phyloP scores from a whole-genome alignment of 1,140 invertebrate species.

The Anastrepha ludens region DNA sequence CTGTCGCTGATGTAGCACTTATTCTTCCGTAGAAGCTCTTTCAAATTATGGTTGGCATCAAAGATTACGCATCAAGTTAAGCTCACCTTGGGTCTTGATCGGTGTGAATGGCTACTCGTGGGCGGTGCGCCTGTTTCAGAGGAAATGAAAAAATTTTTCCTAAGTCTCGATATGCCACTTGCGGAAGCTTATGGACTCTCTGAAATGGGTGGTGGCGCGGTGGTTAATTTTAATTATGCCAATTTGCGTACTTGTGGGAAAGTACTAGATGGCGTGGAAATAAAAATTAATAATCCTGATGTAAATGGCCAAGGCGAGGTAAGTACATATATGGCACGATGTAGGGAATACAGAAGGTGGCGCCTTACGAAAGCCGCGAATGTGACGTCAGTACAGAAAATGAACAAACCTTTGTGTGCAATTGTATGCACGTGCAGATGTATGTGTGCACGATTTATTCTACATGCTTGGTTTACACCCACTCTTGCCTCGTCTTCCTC shows the following conservation, averaged over 20 bases:
- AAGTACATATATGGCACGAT: conserved; percentile 24
- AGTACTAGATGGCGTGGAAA: conserved; percentile 79
- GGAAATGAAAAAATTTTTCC: conserved; percentile 90
- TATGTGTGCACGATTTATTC: no score
- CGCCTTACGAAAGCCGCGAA: no score
- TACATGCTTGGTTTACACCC: no score
- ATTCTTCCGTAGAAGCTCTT: background rate
- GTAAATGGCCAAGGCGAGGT: conserved; percentile 86
- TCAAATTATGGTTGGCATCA: conserved; percentile 57
- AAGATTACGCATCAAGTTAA: conserved; percentile 81
- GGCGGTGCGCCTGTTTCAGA: conserved; percentile 89
- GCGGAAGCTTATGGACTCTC: conserved; percentile 90
- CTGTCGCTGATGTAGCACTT: background rate
- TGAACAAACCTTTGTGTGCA: no score
- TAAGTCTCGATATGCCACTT: conserved; percentile 88
- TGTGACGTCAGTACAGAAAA: no score
- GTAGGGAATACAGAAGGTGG: no score
- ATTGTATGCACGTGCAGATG: no score
- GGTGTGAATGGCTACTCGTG: conserved; percentile 81
- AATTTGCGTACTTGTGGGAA: conserved; percentile 82
- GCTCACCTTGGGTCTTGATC: conserved; percentile 84
- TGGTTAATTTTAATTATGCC: conserved; percentile 75
- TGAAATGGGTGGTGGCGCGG: conserved; percentile 85
- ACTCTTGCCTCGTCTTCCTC: no score
- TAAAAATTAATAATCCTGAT: conserved; percentile 82